These are phyloP conservation scores for Epiblema foenella DNA, from an alignment of 2,888 invertebrate species.

Conservation along the genomic window DNA sequence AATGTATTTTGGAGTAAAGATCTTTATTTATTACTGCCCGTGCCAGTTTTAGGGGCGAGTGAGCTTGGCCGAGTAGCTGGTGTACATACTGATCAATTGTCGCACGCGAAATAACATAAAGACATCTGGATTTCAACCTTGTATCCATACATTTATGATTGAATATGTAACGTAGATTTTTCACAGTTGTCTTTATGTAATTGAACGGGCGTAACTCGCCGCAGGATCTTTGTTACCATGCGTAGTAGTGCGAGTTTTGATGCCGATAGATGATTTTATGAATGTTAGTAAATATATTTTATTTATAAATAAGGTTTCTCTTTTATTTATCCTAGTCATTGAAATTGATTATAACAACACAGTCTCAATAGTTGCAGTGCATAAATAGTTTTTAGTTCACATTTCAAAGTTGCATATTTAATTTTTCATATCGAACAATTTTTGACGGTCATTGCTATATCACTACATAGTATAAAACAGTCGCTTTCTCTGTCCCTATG, in stretches of 20 bases:
- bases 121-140: neutral
- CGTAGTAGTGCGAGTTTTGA: constrained; percentile 59
- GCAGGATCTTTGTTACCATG: constrained; percentile 57
- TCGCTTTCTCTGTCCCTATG: too few relatives aligned
- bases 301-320: constrained; percentile 61
- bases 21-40: constrained; percentile 54
- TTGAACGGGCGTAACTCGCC: constrained; percentile 47
- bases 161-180: neutral
- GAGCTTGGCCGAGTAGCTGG: constrained; percentile 30
- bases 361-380: too few relatives aligned
- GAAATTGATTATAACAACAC: neutral
- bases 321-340: constrained; percentile 53
- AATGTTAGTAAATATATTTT: constrained; percentile 79
- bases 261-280: constrained; percentile 69
- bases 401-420: too few relatives aligned
- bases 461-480: too few relatives aligned
- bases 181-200: constrained; percentile 7
- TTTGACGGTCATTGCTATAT: too few relatives aligned
- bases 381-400: too few relatives aligned
- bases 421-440: too few relatives aligned
- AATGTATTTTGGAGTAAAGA: constrained; percentile 57
- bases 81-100: constrained; percentile 54
- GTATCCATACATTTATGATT: neutral
- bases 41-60: constrained; percentile 16
- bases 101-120: constrained; percentile 20